Conservation (phyloP, 2,113 vertebrate species). For the Diadophis punctatus region DNA sequence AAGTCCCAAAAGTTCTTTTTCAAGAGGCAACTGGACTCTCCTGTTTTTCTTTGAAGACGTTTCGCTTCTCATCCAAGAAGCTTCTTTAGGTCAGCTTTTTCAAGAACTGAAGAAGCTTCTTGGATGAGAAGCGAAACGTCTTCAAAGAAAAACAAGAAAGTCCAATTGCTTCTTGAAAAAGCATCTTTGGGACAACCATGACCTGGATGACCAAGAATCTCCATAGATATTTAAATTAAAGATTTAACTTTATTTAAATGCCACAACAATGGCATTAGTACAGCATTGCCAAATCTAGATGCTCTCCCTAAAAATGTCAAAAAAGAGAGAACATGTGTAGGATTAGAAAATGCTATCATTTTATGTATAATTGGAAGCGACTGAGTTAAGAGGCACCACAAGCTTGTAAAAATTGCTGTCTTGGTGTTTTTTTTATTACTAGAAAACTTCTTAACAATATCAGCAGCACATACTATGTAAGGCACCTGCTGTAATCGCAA, state of each 20-base stretch:
- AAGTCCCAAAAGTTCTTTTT: not conserved
- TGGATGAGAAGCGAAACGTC: too few species aligned
- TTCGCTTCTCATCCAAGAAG: too few species aligned
- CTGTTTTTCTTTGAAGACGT: too few species aligned
- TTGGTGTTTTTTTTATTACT: constrained; percentile 16
- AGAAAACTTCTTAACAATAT: constrained; percentile 24
- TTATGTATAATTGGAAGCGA: not conserved
- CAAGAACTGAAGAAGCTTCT: too few species aligned
- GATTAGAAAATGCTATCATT: not conserved
- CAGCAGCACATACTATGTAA: not conserved
- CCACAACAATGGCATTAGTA: not conserved
- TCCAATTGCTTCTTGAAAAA: too few species aligned
- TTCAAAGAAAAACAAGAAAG: too few species aligned
- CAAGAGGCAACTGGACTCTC: too few species aligned
- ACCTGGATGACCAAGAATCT: too few species aligned
- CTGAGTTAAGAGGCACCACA: not conserved
- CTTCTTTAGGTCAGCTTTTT: too few species aligned
- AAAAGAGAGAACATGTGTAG: not conserved
- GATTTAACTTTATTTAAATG: not conserved
- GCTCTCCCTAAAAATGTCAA: not conserved
- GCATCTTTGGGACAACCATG: too few species aligned
- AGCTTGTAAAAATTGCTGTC: constrained; percentile 1
- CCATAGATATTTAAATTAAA: not conserved
- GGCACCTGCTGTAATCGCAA: not conserved
- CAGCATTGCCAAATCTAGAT: not conserved